Conservation (phyloP, 2,113 vertebrate genomes). For the Myrmophylax atrothorax region DNA sequence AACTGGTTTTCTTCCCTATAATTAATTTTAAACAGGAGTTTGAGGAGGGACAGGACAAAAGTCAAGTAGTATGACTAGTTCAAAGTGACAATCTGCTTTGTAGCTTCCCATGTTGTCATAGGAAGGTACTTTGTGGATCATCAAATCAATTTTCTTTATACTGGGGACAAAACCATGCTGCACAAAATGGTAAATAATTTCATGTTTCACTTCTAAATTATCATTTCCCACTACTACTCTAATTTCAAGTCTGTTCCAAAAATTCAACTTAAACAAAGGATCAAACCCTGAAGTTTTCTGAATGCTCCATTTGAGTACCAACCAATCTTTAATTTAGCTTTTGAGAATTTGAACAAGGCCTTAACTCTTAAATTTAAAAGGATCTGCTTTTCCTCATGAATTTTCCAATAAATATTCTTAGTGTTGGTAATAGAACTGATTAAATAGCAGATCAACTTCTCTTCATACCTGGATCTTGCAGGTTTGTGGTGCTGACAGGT, state of each 20-base stretch:
- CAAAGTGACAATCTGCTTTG: neutral
- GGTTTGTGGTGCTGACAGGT: slow-evolving; percentile 90
- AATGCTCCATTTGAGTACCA: neutral
- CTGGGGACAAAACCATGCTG: neutral
- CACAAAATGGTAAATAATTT: neutral
- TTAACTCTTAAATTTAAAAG: neutral
- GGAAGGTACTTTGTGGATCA: neutral
- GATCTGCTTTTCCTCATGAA: neutral
- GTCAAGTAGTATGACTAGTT: neutral
- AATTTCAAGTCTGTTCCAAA: neutral
- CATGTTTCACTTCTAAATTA: neutral
- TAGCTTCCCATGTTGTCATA: neutral
- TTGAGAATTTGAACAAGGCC: neutral
- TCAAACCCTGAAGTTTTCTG: neutral
- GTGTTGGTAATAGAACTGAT: neutral
- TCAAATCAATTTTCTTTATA: neutral
- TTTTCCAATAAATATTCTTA: neutral
- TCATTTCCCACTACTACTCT: neutral
- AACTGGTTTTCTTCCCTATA: neutral
- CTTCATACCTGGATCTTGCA: slow-evolving; percentile 91
- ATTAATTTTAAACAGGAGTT: neutral
- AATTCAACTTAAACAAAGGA: neutral
- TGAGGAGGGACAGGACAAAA: neutral
- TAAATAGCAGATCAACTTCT: neutral
- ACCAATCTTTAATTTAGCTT: neutral